These are phyloP conservation scores for Atta texana DNA, from an alignment of 1,140 invertebrate genomes.

Conservation along the genomic window DNA sequence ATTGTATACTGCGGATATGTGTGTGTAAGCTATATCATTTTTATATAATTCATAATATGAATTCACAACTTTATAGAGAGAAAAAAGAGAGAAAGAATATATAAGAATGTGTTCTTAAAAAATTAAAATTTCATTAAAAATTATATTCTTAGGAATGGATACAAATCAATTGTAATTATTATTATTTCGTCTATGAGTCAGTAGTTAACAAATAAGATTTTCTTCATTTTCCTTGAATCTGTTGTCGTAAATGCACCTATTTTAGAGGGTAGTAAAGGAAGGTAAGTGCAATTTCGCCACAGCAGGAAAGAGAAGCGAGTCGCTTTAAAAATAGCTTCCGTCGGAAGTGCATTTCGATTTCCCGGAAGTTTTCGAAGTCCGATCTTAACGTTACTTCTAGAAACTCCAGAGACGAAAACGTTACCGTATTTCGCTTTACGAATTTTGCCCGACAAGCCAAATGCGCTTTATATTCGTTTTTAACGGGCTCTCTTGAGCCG, in stretches of 20 bases:
- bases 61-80: background rate
- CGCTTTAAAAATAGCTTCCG: constrained; percentile 62
- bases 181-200: background rate
- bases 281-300: constrained; percentile 58
- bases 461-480: constrained; percentile 63
- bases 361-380: constrained; percentile 53
- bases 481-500: constrained; percentile 54
- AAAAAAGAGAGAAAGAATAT: background rate
- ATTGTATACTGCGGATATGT: background rate
- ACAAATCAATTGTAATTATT: background rate
- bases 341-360: constrained; percentile 61
- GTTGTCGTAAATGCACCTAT: constrained; percentile 45
- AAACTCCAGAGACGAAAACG: constrained; percentile 47
- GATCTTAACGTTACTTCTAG: constrained; percentile 58
- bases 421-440: constrained; percentile 55
- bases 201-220: constrained; percentile 31
- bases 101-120: background rate
- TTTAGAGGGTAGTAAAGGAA: constrained; percentile 46
- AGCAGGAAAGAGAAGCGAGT: constrained; percentile 45
- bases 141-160: background rate
- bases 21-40: background rate
- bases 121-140: constrained; percentile 14
- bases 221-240: constrained; percentile 22
- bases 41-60: background rate
- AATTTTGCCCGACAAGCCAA: constrained; percentile 54